Conservation (phyloP, 2,113 vertebrate species). For the Rana temporaria region DNA sequence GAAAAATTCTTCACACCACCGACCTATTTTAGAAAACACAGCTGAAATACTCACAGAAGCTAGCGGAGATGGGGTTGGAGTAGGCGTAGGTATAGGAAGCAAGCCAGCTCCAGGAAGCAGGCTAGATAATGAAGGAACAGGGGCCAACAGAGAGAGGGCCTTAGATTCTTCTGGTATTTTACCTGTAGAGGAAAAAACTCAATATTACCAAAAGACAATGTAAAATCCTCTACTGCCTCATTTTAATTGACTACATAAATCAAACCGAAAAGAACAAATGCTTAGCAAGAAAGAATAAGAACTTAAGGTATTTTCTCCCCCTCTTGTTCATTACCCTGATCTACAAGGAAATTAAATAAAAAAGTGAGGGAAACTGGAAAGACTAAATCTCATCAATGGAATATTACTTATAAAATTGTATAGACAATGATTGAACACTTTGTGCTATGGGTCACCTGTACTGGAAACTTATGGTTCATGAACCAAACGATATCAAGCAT, state of each 20-base stretch:
- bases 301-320: constrained; percentile 69
- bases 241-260: constrained; percentile 74
- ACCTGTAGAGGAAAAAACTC: constrained; percentile 85
- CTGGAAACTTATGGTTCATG: constrained; percentile 99
- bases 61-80: constrained; percentile 71
- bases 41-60: constrained; percentile 66
- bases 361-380: constrained; percentile 80
- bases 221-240: constrained; percentile 65
- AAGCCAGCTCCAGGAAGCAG: constrained; percentile 92
- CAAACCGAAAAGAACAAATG: constrained; percentile 71
- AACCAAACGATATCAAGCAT: constrained; percentile 99
- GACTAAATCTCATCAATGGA: constrained; percentile 83
- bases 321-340: constrained; percentile 75
- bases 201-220: constrained; percentile 72
- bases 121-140: constrained; percentile 84
- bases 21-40: neutral
- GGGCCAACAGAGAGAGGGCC: constrained; percentile 93
- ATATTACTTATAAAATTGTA: constrained; percentile 83
- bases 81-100: constrained; percentile 89
- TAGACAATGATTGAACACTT: constrained; percentile 98
- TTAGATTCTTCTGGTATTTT: constrained; percentile 98
- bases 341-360: constrained; percentile 82
- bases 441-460: constrained; percentile 99
- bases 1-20: neutral
- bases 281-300: constrained; percentile 77